These are phyloP conservation scores for Sycophila texana DNA, from an alignment of 2,888 invertebrate species.

Conservation along the genomic window DNA sequence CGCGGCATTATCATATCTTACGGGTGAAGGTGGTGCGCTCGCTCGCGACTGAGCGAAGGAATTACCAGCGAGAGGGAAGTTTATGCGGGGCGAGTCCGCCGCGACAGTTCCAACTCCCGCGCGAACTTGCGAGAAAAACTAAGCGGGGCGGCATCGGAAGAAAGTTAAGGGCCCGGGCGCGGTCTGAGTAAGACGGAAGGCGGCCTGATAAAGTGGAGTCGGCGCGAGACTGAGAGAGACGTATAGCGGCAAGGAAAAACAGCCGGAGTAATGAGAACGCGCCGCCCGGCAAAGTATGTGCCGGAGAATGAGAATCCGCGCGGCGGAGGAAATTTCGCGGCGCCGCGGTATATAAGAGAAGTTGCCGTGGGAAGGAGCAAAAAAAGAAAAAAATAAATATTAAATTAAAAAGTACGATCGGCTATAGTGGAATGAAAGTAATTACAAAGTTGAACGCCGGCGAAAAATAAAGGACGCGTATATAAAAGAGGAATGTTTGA, in stretches of 20 bases:
- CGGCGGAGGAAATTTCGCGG: neutral
- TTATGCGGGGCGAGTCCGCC: slow-evolving; percentile 20
- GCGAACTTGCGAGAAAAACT: neutral
- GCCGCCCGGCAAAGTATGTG: too few species aligned
- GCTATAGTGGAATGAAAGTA: neutral
- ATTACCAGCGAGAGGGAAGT: slow-evolving; percentile 23
- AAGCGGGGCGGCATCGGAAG: neutral
- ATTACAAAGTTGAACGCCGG: neutral
- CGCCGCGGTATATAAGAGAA: neutral
- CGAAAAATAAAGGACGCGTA: too few species aligned
- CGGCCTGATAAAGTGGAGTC: neutral
- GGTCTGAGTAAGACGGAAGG: neutral
- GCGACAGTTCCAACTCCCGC: slow-evolving; percentile 25
- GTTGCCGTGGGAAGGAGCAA: neutral
- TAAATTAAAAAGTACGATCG: neutral
- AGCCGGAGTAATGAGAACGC: neutral
- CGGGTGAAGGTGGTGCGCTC: too few species aligned
- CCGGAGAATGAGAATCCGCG: neutral
- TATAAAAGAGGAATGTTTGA: too few species aligned
- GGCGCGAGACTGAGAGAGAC: neutral
- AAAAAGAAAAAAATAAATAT: neutral
- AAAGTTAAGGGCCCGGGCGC: slow-evolving; percentile 14
- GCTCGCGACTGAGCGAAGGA: slow-evolving; percentile 6
- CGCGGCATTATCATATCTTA: slow-evolving; percentile 39
- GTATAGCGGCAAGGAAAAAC: neutral